Evolutionary conservation across 2,113 vertebrate species (phyloP), one percentile per base, ranked within the genome.

Genomic region (Pterocles burchelli): DNA sequence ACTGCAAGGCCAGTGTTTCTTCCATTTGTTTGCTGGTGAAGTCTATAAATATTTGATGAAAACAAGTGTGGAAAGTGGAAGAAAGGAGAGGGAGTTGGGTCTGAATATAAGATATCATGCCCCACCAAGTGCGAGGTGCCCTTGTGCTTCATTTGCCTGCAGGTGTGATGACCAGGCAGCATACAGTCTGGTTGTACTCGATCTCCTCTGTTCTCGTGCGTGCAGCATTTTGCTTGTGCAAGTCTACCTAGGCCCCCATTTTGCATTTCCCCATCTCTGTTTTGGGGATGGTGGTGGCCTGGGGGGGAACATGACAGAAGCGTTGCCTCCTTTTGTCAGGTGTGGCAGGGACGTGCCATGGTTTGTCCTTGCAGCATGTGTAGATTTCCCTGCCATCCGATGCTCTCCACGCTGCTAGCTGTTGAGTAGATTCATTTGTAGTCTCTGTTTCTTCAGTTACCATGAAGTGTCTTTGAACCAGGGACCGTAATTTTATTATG

Each of bases 241-340:
- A 6, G 8, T 46, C n/a, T 84, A 10, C 45, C 59, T 54, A 34
- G 18, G 21, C 8, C 11, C 2, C 14, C n/a, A 1, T 55, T 77
- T 72, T 2, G 1, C 4, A 0, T 49, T 75, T 63, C 17, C 1
- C 1, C 0, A 1, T 6, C 70, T 46, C 73, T 6, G 3, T 20
- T 77, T 25, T 3, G 17, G n/a, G 41, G 34, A 26, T 1, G 1
- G 16, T 15, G 34, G 17, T 83, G 43, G 46, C 13, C 25, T 28
- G 46, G 2, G 9, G 36, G 24, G 24, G 25, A 28, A 4, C 21
- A 3, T 2, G 8, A n/a, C 36, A 66, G 19, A n/a, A 36, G 29
- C 4, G 1, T 3, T n/a, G 10, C 16, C 13, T 54, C 58, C 8
- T 74, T 11, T 62, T 76, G 36, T 26, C 2, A 1, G 19, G 12